Conservation (phyloP, 2,113 vertebrate species). For the Menura novaehollandiae region DNA sequence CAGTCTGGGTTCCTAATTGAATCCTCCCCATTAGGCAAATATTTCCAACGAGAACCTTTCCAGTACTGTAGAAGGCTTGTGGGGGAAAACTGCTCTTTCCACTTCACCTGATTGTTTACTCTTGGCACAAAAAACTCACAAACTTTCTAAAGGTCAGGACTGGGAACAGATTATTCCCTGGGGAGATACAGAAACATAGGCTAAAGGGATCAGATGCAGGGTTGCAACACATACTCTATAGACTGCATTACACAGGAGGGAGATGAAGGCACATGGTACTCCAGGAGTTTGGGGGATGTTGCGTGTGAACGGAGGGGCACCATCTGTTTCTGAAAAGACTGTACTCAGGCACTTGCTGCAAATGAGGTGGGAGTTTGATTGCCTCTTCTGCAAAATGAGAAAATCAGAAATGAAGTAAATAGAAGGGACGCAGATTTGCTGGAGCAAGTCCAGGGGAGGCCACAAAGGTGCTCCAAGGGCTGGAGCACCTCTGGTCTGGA, state of each 20-base stretch:
- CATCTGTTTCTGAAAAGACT: not conserved
- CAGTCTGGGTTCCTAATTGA: not conserved
- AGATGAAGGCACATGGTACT: not conserved
- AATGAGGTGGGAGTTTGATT: not conserved
- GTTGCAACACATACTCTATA: accelerated
- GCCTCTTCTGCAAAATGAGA: not conserved
- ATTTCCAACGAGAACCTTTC: not conserved
- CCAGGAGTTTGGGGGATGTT: not conserved
- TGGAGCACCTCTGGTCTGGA: not conserved
- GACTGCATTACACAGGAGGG: not conserved
- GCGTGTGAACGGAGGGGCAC: not conserved
- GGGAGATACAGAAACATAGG: accelerated
- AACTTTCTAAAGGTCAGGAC: not conserved
- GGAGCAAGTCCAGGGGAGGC: not conserved
- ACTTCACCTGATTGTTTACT: not conserved
- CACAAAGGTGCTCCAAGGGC: not conserved
- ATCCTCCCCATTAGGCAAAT: not conserved
- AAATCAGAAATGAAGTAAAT: not conserved
- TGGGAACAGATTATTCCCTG: not conserved
- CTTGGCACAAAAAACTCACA: not conserved
- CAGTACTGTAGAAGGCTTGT: not conserved
- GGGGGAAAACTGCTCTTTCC: not conserved
- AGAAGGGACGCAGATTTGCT: not conserved
- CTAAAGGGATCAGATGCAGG: not conserved
- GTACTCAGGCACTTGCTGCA: not conserved